Evolutionary conservation across 2,888 invertebrate species (phyloP).

Genomic region (Yponomeuta malinellus): DNA sequence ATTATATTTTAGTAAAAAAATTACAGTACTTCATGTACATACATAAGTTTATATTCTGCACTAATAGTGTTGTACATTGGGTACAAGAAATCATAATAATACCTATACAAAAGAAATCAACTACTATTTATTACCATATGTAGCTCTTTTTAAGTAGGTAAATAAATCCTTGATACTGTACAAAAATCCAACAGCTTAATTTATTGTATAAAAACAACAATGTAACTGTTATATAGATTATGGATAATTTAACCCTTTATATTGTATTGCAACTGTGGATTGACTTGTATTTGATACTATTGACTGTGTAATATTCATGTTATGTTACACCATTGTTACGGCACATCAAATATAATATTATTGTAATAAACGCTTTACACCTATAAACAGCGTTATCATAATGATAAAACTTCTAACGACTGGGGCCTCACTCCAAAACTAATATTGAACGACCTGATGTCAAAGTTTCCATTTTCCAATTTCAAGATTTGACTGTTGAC

Average conservation of each 20-base stretch:
- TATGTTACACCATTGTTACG: neutral
- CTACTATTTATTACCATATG: neutral
- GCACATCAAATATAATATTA: slow-evolving; percentile 11
- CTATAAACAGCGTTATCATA: slow-evolving; percentile 41
- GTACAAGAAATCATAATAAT: slow-evolving; percentile 15
- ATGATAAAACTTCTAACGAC: slow-evolving; percentile 41
- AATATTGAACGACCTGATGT: neutral
- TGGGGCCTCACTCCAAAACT: neutral
- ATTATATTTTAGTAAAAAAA: slow-evolving; percentile 62
- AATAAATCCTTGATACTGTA: slow-evolving; percentile 15
- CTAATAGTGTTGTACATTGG: slow-evolving; percentile 16
- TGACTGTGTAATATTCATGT: neutral
- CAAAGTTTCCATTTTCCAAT: too few relatives aligned
- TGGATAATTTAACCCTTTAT: neutral
- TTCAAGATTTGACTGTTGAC: too few relatives aligned
- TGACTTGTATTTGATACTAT: slow-evolving; percentile 3
- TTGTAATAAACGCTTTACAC: slow-evolving; percentile 24
- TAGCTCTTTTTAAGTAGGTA: slow-evolving; percentile 13
- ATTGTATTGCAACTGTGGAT: slow-evolving; percentile 5
- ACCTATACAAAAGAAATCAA: neutral
- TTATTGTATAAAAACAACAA: slow-evolving; percentile 9
- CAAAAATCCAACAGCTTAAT: slow-evolving; percentile 10
- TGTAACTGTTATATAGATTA: slow-evolving; percentile 8
- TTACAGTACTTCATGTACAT: slow-evolving; percentile 68
- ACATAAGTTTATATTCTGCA: slow-evolving; percentile 21